A percentile compares a stretch with the other conserved stretches of the same genome.
Evolutionary conservation across 2,888 invertebrate species (phyloP).

Genomic region (Cheilosia scutellata): DNA sequence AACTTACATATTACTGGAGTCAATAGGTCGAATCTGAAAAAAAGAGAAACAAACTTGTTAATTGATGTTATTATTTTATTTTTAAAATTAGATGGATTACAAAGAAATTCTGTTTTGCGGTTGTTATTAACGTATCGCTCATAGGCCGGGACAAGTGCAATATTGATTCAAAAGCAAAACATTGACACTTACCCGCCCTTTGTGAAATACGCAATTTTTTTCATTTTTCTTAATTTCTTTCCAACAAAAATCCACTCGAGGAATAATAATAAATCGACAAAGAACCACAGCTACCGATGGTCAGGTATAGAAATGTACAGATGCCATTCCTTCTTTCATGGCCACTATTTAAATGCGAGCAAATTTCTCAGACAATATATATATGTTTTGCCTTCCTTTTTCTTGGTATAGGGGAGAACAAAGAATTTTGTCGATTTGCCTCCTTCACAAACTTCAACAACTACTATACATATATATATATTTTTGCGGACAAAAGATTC

Average conservation of each 20-base stretch:
- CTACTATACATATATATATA: conserved; percentile 23
- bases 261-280: background rate
- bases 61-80: background rate
- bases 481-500: conserved; percentile 41
- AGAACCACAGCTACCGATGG: background rate
- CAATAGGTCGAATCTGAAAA: background rate
- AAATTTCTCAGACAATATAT: conserved; percentile 22
- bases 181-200: conserved; percentile 83
- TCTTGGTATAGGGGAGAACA: conserved; percentile 32
- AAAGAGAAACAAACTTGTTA: background rate
- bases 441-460: conserved; percentile 13
- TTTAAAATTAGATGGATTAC: background rate
- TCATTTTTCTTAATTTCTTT: background rate
- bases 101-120: background rate
- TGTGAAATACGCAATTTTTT: conserved; percentile 77
- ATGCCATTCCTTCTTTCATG: conserved; percentile 36
- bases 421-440: conserved; percentile 40
- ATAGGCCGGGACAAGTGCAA: conserved; percentile 90
- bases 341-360: conserved; percentile 40
- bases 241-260: background rate
- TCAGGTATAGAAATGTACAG: conserved; percentile 15
- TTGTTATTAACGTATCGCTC: conserved; percentile 79
- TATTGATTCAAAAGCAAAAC: conserved; percentile 84
- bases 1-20: background rate
- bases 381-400: conserved; percentile 3